These are phyloP conservation scores for Astropecten irregularis DNA, from an alignment of 53 echinoderm and acorn worm species.

Conservation along the genomic window DNA sequence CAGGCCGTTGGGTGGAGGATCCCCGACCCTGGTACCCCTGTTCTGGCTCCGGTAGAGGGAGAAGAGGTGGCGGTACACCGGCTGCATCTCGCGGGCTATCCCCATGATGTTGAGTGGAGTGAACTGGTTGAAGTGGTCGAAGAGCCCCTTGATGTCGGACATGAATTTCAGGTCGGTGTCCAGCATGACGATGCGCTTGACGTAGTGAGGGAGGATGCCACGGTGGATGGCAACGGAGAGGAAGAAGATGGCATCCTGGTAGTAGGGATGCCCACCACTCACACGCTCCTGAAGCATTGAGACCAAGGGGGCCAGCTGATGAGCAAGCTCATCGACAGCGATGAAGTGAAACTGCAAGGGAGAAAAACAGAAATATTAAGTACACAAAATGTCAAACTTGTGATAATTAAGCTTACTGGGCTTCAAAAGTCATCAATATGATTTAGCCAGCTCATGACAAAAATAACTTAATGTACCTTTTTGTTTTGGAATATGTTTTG, in stretches of 20 bases:
- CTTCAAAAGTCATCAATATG: too few species aligned
- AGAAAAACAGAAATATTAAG: neutral
- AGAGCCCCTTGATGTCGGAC: slow-evolving; percentile 81
- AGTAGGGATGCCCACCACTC: slow-evolving; percentile 80
- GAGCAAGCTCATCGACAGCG: slow-evolving; percentile 75
- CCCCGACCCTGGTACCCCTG: slow-evolving; percentile 80
- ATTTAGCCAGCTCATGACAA: too few species aligned
- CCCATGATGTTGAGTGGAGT: slow-evolving; percentile 78
- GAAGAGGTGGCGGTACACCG: slow-evolving; percentile 93
- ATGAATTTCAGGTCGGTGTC: slow-evolving; percentile 96
- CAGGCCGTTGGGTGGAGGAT: slow-evolving; percentile 87
- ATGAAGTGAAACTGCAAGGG: slow-evolving; percentile 61
- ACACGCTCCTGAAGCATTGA: slow-evolving; percentile 76
- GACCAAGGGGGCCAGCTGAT: slow-evolving; percentile 74
- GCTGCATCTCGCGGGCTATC: slow-evolving; percentile 91
- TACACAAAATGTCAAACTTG: too few species aligned
- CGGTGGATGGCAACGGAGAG: slow-evolving; percentile 84
- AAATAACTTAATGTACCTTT: too few species aligned
- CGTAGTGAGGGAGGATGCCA: slow-evolving; percentile 77
- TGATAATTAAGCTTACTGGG: too few species aligned
- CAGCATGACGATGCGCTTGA: slow-evolving; percentile 75
- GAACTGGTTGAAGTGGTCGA: slow-evolving; percentile 78
- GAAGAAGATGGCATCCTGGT: slow-evolving; percentile 96
- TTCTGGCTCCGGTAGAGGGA: slow-evolving; percentile 84
- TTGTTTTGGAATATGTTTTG: too few species aligned